Base-by-base conservation (phyloP, 2,113 vertebrate species). In the Regulus satrapa region DNA sequence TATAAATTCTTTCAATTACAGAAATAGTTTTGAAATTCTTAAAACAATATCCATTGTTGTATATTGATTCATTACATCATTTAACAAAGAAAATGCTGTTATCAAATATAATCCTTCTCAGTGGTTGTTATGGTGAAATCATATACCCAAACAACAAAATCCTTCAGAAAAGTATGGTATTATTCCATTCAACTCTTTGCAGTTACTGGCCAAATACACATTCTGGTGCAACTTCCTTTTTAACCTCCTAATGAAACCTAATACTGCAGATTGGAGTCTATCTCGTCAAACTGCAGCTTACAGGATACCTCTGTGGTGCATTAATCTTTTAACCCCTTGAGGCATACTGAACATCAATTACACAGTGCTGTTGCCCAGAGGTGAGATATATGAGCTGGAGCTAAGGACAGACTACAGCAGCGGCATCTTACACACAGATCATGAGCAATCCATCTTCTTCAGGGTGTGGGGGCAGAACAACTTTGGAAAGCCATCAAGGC, bases 271-370 rank as follows among this genome's bases (percentile, higher is more conserved):
- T 89, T 26, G 2, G 25, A 94, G 56, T 20, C 75, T 46, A 73
- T 68, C 67, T 89, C 72, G 89, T 96, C 85, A 77, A 88, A 92
- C 82, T 91, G 66, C 87, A 72, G 88, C 43, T 91, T 92, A 78
- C 59, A 86, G 78, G 80, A 88, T 77, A 80, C 75, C 83, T 96
- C 89, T 77, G 75, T 20, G 76, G 80, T 92, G 85, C 97, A 95
- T 95, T 96, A 95, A 95, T 97, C 98, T 97, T 97, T 97, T 95
- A 98, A 98, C 98, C 97, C 97, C 96, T 97, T 92, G 94, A 98
- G 98, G 98, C 97, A 97, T 72, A 95, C 95, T 92, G 97, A 98
- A 98, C 98, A 98, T 98, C 98, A 98, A 98, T 98, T 98, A 98
- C 96, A 95, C 45, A 40, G 95, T 85, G 88, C 94, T 96, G 45